Conservation (phyloP, 2,888 invertebrate species). For the Keiferia lycopersicella region DNA sequence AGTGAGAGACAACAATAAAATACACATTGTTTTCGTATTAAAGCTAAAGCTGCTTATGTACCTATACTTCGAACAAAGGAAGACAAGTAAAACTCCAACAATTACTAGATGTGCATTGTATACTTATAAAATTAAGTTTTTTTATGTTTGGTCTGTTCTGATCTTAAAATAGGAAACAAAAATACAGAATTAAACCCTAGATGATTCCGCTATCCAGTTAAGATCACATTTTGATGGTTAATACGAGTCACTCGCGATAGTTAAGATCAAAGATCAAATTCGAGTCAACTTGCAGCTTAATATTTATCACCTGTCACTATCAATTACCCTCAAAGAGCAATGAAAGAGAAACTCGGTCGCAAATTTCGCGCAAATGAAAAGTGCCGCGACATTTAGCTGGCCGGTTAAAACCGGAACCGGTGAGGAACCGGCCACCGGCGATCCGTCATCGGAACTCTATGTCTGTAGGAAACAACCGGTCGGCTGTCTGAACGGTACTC, state of each 20-base stretch:
- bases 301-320: constrained; percentile 4
- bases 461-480: constrained; percentile 29
- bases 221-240: neutral
- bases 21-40: too few species aligned
- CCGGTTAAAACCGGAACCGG: constrained; percentile 33
- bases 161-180: too few species aligned
- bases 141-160: too few species aligned
- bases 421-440: constrained; percentile 37
- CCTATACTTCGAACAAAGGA: too few species aligned
- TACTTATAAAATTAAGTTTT: too few species aligned
- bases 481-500: constrained; percentile 23
- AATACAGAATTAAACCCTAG: too few species aligned
- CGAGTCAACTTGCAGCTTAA: neutral
- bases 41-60: too few species aligned
- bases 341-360: constrained; percentile 25
- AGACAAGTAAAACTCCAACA: too few species aligned
- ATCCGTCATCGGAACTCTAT: constrained; percentile 32
- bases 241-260: too few species aligned
- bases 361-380: constrained; percentile 23
- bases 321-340: constrained; percentile 19
- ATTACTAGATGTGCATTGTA: too few species aligned
- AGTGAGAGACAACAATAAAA: too few species aligned
- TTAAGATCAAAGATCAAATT: neutral
- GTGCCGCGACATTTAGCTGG: constrained; percentile 25
- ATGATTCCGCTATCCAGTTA: neutral